Evolutionary conservation across 2,797 vertebrate species (phyloP).

Genomic region (Cyclura pinguis): DNA sequence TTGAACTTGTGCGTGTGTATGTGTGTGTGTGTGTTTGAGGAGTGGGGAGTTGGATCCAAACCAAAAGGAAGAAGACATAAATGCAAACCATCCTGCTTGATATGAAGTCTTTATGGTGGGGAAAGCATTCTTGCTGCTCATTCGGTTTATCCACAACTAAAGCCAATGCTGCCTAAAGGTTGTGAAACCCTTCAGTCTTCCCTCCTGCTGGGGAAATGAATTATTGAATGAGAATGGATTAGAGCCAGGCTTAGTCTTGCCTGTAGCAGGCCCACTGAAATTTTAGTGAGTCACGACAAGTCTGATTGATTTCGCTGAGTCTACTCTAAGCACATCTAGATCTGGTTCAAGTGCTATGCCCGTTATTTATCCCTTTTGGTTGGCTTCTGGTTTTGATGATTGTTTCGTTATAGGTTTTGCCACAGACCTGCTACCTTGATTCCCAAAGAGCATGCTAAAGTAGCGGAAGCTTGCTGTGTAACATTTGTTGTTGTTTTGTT

Average conservation of each 20-base stretch:
- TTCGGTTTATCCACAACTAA: slow-evolving; percentile 28
- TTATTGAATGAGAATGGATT: not conserved
- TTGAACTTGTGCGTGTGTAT: not conserved
- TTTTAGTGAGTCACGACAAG: not conserved
- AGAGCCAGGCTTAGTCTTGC: not conserved
- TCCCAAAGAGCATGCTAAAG: slow-evolving; percentile 52
- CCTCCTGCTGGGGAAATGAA: slow-evolving; percentile 42
- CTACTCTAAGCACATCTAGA: not conserved
- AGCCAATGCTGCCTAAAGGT: slow-evolving; percentile 49
- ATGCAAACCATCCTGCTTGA: not conserved
- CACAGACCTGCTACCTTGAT: slow-evolving; percentile 64
- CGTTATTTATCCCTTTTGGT: slow-evolving; percentile 49
- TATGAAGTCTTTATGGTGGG: not conserved
- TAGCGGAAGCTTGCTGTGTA: slow-evolving; percentile 18
- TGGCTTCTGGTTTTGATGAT: slow-evolving; percentile 47
- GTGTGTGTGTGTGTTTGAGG: not conserved
- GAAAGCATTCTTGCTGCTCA: slow-evolving; percentile 9
- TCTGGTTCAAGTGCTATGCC: slow-evolving; percentile 9
- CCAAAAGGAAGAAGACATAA: not conserved
- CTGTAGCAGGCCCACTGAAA: not conserved
- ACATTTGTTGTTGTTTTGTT: slow-evolving; percentile 63
- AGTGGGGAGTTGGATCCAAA: not conserved
- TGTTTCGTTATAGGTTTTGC: not conserved
- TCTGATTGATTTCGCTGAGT: not conserved
- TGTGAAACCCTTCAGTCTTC: slow-evolving; percentile 52